Conservation (phyloP, 1,140 invertebrate genomes). For the Drosophila nikananu region DNA sequence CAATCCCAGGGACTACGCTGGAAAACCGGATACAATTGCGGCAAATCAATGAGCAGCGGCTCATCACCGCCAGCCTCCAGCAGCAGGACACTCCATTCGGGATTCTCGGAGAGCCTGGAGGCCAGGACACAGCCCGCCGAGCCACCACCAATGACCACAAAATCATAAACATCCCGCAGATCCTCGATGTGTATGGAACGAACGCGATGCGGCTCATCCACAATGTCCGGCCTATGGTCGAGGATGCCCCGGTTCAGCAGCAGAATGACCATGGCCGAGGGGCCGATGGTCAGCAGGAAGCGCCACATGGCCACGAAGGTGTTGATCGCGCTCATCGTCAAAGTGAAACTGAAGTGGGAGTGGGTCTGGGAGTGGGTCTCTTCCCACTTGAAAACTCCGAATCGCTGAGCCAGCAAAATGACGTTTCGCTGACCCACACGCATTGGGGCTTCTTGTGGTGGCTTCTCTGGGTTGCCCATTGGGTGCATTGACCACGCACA, state of each 20-base stretch:
- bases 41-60: conserved; percentile 90
- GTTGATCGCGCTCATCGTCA: conserved; percentile 61
- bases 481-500: conserved; percentile 4
- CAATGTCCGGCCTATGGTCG: conserved; percentile 88
- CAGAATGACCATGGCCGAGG: conserved; percentile 88
- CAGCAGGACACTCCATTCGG: conserved; percentile 90
- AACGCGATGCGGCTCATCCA: conserved; percentile 88
- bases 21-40: conserved; percentile 90
- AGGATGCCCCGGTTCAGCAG: conserved; percentile 87
- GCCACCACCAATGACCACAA: conserved; percentile 93
- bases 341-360: conserved; percentile 6
- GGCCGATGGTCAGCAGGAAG: conserved; percentile 88
- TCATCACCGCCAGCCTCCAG: conserved; percentile 94
- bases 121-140: conserved; percentile 93
- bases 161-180: conserved; percentile 89
- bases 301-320: conserved; percentile 84
- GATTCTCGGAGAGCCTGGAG: conserved; percentile 90
- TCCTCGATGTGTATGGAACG: conserved; percentile 85
- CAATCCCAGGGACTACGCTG: conserved; percentile 92
- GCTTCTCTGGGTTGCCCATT: not conserved
- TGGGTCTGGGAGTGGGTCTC: not conserved
- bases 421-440: conserved; percentile 7
- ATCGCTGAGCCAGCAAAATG: conserved; percentile 4
- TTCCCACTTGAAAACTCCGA: not conserved
- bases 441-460: conserved; percentile 1